Base-by-base conservation (phyloP, 1,140 invertebrate genomes). In the Papilio dardanus region DNA sequence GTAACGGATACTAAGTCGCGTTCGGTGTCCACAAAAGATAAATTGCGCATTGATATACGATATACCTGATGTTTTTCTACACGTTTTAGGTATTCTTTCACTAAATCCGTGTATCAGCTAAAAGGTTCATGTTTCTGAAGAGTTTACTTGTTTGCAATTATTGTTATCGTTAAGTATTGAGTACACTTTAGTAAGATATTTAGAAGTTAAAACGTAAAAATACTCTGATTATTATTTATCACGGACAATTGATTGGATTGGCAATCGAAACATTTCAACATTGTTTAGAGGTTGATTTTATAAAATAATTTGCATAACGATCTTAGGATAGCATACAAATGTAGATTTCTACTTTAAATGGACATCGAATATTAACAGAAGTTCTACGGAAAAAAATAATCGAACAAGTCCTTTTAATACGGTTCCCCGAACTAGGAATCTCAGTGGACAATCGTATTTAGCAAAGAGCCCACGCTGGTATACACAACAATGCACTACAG, bases 11-110 rank as follows among this genome's bases (percentile, higher is more conserved):
- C 84, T 81, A 83, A 88, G 83, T 87, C 81, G 78, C 85, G 68
- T 81, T 82, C 58, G 71, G 80, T 85, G 77, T 75, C 78, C 81
- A 88, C 86, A 90, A 90, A 89, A 87, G 88, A 86, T 89, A 88
- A 81, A 91, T 90, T 90, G 88, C 84, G 86, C 80, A 88, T 92
- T 89, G 90, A 88, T 86, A 91, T 84, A 69, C 77, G 87, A 89
- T 90, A 89, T 88, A 91, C 86, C 89, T 88, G 88, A 76, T 90
- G 85, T 86, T 92, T 90, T 91, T 88, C 81, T 88, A 76, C 68
- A 19, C 71, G 10, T 58, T 73, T 31, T 77, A n/a, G n/a, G n/a
- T n/a, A 74, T 83, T 83, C 77, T 83, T 89, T 83, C 74, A 75
- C 75, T 84, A 78, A 83, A 81, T 79, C 62, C 62, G 85, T 83